Conservation (phyloP, 2,797 vertebrate genomes). For the Simalia tracyae region DNA sequence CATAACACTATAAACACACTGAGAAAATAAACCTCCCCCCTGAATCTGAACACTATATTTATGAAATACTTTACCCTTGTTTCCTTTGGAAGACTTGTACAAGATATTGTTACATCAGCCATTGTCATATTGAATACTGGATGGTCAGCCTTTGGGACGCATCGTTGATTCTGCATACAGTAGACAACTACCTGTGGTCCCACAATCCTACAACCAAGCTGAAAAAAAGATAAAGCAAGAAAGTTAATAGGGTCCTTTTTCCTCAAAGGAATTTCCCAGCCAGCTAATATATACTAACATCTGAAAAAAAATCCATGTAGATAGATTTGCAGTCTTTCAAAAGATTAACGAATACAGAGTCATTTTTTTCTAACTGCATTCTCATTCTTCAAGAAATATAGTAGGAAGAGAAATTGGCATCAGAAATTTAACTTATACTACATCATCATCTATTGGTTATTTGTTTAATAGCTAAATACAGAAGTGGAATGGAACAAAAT, state of each 20-base stretch:
- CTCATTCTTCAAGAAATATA: neutral
- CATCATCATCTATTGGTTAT: neutral
- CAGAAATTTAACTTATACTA: neutral
- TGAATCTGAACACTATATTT: neutral
- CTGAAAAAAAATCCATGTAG: neutral
- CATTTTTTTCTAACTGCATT: neutral
- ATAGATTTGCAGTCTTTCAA: neutral
- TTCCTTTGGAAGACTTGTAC: constrained; percentile 92
- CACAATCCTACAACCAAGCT: constrained; percentile 93
- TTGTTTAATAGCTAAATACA: neutral
- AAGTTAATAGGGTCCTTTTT: neutral
- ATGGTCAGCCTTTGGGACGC: constrained; percentile 89
- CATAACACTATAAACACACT: neutral
- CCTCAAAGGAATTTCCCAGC: neutral
- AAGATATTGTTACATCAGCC: constrained; percentile 89
- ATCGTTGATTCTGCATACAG: constrained; percentile 88
- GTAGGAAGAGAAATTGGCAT: neutral
- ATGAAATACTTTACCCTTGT: constrained; percentile 77
- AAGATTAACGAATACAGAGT: neutral
- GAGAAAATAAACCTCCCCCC: neutral
- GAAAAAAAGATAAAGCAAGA: constrained; percentile 2
- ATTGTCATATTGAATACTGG: constrained; percentile 95
- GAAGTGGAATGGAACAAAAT: neutral
- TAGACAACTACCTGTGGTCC: constrained; percentile 92
- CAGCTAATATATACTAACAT: neutral